Conservation (phyloP, 1,140 invertebrate genomes). For the Delia radicum region DNA sequence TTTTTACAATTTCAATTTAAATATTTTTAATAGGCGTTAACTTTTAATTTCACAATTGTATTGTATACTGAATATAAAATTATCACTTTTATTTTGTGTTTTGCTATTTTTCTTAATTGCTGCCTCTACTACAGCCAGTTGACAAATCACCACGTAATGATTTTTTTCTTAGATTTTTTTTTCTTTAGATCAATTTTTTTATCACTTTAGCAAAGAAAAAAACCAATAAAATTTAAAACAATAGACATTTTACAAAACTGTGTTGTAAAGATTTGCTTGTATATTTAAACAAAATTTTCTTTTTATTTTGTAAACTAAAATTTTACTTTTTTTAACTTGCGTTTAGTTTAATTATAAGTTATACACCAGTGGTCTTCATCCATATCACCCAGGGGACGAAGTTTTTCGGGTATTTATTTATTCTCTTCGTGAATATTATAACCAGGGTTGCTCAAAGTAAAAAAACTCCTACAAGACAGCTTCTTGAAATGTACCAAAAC, state of each 20-base stretch:
- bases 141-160: not conserved
- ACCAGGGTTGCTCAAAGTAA: too few species aligned
- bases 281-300: not conserved
- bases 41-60: constrained; percentile 11
- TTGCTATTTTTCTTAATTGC: constrained; percentile 11
- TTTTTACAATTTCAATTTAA: not conserved
- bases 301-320: not conserved
- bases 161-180: not conserved
- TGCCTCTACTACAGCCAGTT: not conserved
- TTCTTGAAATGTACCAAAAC: too few species aligned
- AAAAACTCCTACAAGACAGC: too few species aligned
- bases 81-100: constrained; percentile 6
- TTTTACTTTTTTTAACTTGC: not conserved
- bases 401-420: too few species aligned
- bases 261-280: not conserved
- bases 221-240: not conserved
- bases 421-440: too few species aligned
- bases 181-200: not conserved
- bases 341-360: not conserved
- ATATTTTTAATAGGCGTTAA: constrained; percentile 10
- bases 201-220: not conserved
- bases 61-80: not conserved
- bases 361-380: too few species aligned
- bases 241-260: not conserved
- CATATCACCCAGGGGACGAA: too few species aligned